Evolutionary conservation across 2,888 invertebrate genomes (phyloP), one percentile per base, ranked within the genome.

Genomic region (Dasysyrphus tricinctus): DNA sequence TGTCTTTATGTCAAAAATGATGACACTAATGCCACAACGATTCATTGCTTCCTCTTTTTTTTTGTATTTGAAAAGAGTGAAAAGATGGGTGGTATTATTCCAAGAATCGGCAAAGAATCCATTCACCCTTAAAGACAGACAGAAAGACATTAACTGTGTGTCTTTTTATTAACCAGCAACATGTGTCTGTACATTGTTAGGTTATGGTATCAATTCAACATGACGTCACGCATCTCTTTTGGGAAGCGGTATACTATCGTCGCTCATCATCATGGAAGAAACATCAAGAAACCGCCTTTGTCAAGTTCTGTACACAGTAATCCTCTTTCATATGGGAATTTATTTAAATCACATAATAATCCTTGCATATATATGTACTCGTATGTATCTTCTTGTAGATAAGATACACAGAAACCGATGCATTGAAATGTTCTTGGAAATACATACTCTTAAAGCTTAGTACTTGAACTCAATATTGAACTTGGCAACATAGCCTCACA

Each of bases 401-500:
- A n/a, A n/a, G n/a, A n/a, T n/a, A n/a, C 14, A 24, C 16, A 14
- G 34, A 49, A 65, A 65, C 39, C 19, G 57, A 51, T 49, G 51
- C 59, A 59, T 67, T 34, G 24, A 37, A 19, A 65, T 32, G n/a
- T n/a, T 19, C 51, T 14, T 34, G 47, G 16, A 24, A 16, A 19
- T 3, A 42, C 3, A 3, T 61, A 24, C 7, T 24, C 12, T 47
- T 19, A 44, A n/a, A n/a, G 67, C 44, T 47, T 49, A 77, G 47
- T 32, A 78, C 73, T 78, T 78, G 82, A 78, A 82, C 82, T 82
- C 69, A 82, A 82, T 82, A 82, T 82, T 82, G 82, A 82, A 82
- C 82, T 82, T 82, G 82, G 61, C 69, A 74, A 67, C 75, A 56
- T 49, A 51, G 24, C 54, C 54, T 12, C 51, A 54, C 37, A 44